phyloP scores from a whole-genome alignment of 2,888 invertebrate genomes.

The Ormyrus rosae region DNA sequence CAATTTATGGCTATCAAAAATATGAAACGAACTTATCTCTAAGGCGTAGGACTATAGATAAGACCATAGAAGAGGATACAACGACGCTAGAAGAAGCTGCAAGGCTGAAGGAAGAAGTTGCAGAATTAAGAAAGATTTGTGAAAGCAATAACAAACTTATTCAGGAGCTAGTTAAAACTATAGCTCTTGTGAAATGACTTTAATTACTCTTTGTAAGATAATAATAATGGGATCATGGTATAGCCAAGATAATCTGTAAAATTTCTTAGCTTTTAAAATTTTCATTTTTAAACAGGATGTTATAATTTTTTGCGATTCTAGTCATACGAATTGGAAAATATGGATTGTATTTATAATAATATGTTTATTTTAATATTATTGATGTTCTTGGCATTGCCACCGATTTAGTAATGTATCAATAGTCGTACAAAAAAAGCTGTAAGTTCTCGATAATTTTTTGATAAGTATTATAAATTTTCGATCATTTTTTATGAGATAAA shows the following conservation, averaged over 20 bases:
- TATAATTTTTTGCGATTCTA: too few relatives aligned
- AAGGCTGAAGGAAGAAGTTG: conserved; percentile 64
- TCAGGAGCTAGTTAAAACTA: conserved; percentile 64
- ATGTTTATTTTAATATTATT: not conserved
- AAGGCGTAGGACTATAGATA: conserved; percentile 34
- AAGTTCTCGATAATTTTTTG: too few relatives aligned
- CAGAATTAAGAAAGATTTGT: conserved; percentile 67
- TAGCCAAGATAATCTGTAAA: too few relatives aligned
- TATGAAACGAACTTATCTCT: conserved; percentile 61
- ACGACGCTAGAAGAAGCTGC: conserved; percentile 54
- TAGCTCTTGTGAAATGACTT: conserved; percentile 56
- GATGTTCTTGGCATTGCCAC: too few relatives aligned
- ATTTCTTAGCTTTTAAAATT: too few relatives aligned
- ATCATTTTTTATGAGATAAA: not conserved
- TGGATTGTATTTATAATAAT: too few relatives aligned
- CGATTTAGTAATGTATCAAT: too few relatives aligned
- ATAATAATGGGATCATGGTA: too few relatives aligned
- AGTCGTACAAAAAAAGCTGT: too few relatives aligned
- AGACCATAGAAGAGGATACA: conserved; percentile 55
- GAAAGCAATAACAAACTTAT: conserved; percentile 69
- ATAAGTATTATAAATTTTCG: not conserved
- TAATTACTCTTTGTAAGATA: not conserved
- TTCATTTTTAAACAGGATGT: too few relatives aligned
- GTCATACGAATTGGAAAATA: too few relatives aligned
- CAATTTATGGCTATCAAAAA: conserved; percentile 62